phyloP scores from a whole-genome alignment of 1,140 invertebrate genomes.

The Musca domestica region DNA sequence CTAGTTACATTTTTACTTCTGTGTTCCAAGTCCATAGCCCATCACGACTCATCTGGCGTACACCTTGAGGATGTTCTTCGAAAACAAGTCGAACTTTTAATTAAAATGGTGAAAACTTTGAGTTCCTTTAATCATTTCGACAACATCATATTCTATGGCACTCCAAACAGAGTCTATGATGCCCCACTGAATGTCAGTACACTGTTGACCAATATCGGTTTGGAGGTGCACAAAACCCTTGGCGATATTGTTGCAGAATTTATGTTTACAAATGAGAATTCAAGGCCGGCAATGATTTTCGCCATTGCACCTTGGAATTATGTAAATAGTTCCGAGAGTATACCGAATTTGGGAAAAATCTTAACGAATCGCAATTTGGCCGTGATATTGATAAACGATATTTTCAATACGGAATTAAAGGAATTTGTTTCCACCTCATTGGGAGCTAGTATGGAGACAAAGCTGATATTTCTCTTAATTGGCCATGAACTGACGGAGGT shows the following conservation, averaged over 20 bases:
- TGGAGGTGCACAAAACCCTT: not conserved
- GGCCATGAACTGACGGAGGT: not conserved
- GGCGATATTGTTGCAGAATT: not conserved
- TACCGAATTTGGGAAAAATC: constrained; percentile 1
- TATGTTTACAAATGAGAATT: not conserved
- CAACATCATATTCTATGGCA: not conserved
- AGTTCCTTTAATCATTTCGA: not conserved
- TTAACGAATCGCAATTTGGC: constrained; percentile 5
- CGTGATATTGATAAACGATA: not conserved
- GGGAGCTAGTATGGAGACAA: not conserved
- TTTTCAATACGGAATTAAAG: not conserved
- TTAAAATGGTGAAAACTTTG: no score
- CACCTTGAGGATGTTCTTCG: no score
- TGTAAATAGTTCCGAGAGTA: not conserved
- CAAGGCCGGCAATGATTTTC: not conserved
- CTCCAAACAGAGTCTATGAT: not conserved
- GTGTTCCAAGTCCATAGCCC: no score
- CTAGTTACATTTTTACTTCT: no score
- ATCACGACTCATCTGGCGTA: no score
- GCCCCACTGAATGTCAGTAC: not conserved
- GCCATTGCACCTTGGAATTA: not conserved
- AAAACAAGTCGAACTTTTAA: no score
- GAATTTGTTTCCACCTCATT: not conserved
- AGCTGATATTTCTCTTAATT: not conserved
- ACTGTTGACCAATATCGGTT: not conserved